Evolutionary conservation across 1,140 invertebrate genomes (phyloP).

Genomic region (Colletes latitarsis): DNA sequence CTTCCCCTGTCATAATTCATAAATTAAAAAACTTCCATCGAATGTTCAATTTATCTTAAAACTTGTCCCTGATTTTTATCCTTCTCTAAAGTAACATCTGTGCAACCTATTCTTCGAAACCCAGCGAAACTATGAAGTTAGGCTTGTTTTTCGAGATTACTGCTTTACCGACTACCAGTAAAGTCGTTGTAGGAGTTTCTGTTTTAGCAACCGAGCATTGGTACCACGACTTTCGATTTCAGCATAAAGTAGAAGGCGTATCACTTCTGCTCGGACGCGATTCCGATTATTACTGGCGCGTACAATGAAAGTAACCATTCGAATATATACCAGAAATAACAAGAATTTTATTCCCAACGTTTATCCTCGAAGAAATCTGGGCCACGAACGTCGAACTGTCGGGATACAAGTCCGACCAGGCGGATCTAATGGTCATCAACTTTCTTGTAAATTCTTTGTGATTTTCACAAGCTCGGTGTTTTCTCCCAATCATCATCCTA

Average conservation of each 20-base stretch:
- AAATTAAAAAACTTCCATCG: background rate
- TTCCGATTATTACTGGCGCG: background rate
- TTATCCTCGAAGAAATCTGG: conserved; percentile 52
- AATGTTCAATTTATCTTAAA: no score
- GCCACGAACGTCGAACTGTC: conserved; percentile 51
- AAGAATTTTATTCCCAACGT: background rate
- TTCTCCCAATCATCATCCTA: conserved; percentile 47
- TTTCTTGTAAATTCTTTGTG: conserved; percentile 73
- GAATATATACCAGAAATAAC: background rate
- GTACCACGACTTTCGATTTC: conserved; percentile 24
- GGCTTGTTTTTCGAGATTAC: background rate
- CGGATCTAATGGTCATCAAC: conserved; percentile 72
- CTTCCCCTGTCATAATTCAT: no score
- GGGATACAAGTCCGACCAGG: conserved; percentile 60
- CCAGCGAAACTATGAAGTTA: background rate
- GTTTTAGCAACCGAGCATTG: background rate
- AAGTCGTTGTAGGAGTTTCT: background rate
- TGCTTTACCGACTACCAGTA: background rate
- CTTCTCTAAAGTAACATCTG: no score
- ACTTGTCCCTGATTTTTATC: no score
- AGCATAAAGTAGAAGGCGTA: background rate
- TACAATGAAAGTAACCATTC: background rate
- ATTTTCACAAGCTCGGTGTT: conserved; percentile 49
- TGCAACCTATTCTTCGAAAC: background rate
- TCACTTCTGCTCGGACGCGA: background rate